phyloP scores from a whole-genome alignment of 2,797 vertebrate species.

The Ibycter americanus region DNA sequence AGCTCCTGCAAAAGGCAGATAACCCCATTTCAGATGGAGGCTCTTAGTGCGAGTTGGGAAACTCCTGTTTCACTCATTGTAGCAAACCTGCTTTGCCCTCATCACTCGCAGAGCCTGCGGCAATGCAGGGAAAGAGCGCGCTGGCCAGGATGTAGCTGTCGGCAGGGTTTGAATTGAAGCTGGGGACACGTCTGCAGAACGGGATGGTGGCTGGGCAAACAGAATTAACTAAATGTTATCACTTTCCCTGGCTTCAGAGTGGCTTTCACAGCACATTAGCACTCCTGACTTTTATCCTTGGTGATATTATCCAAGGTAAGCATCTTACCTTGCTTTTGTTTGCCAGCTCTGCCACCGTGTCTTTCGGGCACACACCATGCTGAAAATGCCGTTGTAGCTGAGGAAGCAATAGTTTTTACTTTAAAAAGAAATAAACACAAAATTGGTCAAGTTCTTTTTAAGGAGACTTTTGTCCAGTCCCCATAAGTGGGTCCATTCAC shows the following conservation, averaged over 20 bases:
- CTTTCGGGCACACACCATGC: accelerated
- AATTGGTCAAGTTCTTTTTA: neutral
- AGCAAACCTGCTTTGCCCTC: neutral
- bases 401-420: neutral
- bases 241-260: neutral
- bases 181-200: neutral
- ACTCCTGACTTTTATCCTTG: neutral
- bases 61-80: neutral
- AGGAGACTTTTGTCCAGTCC: neutral
- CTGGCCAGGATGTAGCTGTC: neutral
- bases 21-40: neutral
- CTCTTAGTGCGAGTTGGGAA: neutral
- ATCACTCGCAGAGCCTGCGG: accelerated
- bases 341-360: neutral
- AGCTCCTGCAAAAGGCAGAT: neutral
- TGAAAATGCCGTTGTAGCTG: neutral
- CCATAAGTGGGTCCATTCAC: neutral
- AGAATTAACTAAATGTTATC: neutral
- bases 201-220: neutral
- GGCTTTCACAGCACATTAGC: neutral
- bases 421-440: neutral
- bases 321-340: neutral
- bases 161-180: neutral
- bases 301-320: neutral
- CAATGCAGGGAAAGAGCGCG: accelerated